phyloP scores from a whole-genome alignment of 2,888 invertebrate genomes.

The Sylvicola cinctus region DNA sequence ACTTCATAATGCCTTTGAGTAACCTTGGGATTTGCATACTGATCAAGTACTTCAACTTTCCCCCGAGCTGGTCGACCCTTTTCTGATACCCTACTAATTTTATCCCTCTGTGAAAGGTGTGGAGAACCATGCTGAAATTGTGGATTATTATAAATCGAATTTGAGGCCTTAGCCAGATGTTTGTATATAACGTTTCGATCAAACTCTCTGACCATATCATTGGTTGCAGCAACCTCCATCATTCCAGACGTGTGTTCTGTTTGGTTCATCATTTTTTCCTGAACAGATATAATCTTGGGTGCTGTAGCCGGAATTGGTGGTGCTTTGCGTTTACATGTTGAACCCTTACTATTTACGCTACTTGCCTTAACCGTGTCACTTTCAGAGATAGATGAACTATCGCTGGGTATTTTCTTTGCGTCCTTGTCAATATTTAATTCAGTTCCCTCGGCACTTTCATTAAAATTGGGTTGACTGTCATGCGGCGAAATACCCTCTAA shows the following conservation, averaged over 20 bases:
- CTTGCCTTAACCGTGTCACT: slow-evolving; percentile 6
- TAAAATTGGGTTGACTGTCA: slow-evolving; percentile 3
- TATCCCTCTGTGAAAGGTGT: slow-evolving; percentile 7
- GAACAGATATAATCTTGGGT: slow-evolving; percentile 11
- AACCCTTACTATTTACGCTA: slow-evolving; percentile 5
- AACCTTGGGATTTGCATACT: slow-evolving; percentile 19
- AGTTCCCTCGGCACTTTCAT: slow-evolving; percentile 7
- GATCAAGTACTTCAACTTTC: slow-evolving; percentile 18
- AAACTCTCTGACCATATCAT: not conserved
- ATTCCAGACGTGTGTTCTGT: not conserved
- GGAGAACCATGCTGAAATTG: slow-evolving; percentile 24
- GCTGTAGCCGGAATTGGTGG: slow-evolving; percentile 14
- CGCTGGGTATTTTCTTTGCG: slow-evolving; percentile 13
- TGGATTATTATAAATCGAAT: slow-evolving; percentile 23
- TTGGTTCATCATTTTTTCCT: not conserved
- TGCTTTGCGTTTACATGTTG: slow-evolving; percentile 13
- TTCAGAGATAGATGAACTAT: slow-evolving; percentile 22
- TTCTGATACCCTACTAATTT: slow-evolving; percentile 12
- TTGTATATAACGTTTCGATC: slow-evolving; percentile 3
- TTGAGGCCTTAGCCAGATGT: slow-evolving; percentile 4
- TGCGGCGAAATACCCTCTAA: slow-evolving; percentile 42
- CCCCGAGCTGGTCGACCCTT: slow-evolving; percentile 11
- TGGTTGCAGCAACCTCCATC: not conserved
- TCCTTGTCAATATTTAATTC: slow-evolving; percentile 12
- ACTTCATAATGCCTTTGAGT: slow-evolving; percentile 20